Evolutionary conservation across 2,888 invertebrate genomes (phyloP).

Genomic region (Scaeva pyrastri): DNA sequence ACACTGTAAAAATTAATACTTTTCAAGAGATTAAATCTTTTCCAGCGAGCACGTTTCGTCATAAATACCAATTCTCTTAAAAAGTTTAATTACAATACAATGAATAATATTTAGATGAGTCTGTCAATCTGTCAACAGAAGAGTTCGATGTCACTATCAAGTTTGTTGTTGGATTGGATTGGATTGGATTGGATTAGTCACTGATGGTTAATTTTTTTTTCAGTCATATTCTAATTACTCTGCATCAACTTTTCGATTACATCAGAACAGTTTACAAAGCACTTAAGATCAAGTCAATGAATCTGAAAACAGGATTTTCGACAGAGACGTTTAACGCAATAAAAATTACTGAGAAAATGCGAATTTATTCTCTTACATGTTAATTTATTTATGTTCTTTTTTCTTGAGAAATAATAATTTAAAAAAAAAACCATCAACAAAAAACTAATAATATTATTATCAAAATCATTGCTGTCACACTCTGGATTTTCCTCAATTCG

Average conservation of each 20-base stretch:
- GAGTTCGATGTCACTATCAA: constrained; percentile 62
- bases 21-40: too few species aligned
- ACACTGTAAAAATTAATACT: too few species aligned
- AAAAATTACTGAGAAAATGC: background rate
- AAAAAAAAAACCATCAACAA: background rate
- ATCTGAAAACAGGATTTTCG: background rate
- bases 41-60: too few species aligned
- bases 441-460: background rate
- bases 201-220: too few species aligned
- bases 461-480: background rate
- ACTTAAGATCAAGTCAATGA: background rate
- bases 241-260: background rate
- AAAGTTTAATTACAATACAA: too few species aligned
- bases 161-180: constrained; percentile 21
- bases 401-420: too few species aligned
- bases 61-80: too few species aligned
- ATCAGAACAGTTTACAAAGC: background rate
- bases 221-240: background rate
- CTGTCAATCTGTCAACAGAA: background rate
- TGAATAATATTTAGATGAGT: background rate
- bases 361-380: background rate
- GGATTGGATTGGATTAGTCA: constrained; percentile 58
- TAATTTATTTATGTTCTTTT: background rate
- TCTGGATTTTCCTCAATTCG: background rate
- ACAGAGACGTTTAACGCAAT: background rate